Conservation (phyloP, 2,888 invertebrate genomes). For the Marasmarcha lunaedactyla region DNA sequence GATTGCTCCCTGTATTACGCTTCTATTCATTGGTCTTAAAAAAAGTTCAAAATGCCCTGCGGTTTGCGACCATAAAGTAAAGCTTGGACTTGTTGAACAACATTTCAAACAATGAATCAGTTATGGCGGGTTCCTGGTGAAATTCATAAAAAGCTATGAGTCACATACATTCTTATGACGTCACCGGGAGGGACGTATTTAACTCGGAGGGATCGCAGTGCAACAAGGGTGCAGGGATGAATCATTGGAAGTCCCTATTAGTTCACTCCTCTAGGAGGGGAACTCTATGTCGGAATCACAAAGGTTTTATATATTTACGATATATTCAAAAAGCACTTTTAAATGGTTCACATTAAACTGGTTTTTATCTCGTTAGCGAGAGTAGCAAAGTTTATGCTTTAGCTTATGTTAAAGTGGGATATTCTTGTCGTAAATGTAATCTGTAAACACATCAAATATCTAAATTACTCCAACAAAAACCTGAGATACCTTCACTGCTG, state of each 20-base stretch:
- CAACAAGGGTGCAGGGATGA: constrained; percentile 57
- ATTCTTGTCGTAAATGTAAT: too few relatives aligned
- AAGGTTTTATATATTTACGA: too few relatives aligned
- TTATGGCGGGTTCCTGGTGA: constrained; percentile 39
- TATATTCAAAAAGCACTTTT: too few relatives aligned
- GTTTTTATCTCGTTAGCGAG: too few relatives aligned
- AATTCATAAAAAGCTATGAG: constrained; percentile 34
- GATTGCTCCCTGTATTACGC: constrained; percentile 3
- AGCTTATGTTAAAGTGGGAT: too few relatives aligned
- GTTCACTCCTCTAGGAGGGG: constrained; percentile 40
- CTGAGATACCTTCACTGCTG: constrained; percentile 21
- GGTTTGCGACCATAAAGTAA: constrained; percentile 28
- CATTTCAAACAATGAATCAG: constrained; percentile 47
- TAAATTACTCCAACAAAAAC: constrained; percentile 1
- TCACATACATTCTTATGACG: constrained; percentile 47
- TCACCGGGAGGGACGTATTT: constrained; percentile 45
- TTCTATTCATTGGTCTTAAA: constrained; percentile 10
- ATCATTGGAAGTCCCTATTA: constrained; percentile 56
- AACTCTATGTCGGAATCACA: not conserved
- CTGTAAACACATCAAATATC: too few relatives aligned
- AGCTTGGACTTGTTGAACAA: constrained; percentile 21
- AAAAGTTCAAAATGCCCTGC: constrained; percentile 20
- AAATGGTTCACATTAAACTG: too few relatives aligned
- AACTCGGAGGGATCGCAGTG: constrained; percentile 37
- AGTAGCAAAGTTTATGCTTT: too few relatives aligned